Percentiles rank a stretch among this genome's conserved stretches.
Evolutionary conservation across 1,140 invertebrate genomes (phyloP).

Genomic region (Apis florea): DNA sequence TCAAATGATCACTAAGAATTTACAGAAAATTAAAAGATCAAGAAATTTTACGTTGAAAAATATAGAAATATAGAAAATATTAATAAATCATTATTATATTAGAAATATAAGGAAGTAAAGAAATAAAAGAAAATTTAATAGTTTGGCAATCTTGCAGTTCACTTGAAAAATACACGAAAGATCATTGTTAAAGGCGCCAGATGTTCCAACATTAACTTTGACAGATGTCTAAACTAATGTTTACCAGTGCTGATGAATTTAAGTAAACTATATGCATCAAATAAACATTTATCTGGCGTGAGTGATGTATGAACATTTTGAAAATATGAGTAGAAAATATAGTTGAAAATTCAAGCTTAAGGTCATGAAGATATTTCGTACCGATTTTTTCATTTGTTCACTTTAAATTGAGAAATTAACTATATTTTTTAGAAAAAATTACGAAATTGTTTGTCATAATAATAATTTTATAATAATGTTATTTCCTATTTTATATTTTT

Average conservation of each 20-base stretch:
- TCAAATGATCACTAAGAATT: no score
- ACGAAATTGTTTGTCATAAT: not conserved
- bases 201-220: not conserved
- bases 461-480: not conserved
- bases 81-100: not conserved
- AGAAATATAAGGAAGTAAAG: not conserved
- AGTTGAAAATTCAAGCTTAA: not conserved
- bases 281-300: not conserved
- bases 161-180: not conserved
- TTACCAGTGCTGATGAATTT: not conserved
- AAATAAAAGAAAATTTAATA: no score
- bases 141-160: not conserved
- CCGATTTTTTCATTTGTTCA: no score
- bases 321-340: not conserved
- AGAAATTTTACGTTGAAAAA: not conserved
- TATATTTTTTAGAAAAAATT: not conserved
- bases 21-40: not conserved
- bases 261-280: not conserved
- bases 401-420: no score
- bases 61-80: no score
- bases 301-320: not conserved
- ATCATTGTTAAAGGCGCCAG: not conserved
- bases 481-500: not conserved
- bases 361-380: not conserved
- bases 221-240: constrained; percentile 21